A percentile compares a stretch with the other conserved stretches of the same genome.
Evolutionary conservation across 1,140 invertebrate species (phyloP).

Genomic region (Schlechtendalia chinensis): DNA sequence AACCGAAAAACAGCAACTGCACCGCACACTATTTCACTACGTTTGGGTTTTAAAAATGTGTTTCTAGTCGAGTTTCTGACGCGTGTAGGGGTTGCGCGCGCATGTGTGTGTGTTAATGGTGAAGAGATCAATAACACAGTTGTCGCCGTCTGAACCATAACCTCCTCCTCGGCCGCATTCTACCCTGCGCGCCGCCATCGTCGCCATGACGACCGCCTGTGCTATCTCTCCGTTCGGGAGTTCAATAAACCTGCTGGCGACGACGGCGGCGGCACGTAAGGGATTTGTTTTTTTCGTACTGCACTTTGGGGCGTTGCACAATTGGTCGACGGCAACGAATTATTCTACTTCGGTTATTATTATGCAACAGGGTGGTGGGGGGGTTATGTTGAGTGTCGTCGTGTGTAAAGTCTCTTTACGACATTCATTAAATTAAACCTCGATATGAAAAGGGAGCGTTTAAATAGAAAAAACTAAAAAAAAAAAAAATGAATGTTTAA

Average conservation of each 20-base stretch:
- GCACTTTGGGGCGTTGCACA: background rate
- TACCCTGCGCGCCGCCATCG: background rate
- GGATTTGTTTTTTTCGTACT: constrained; percentile 24
- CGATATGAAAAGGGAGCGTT: background rate
- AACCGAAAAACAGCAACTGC: no score
- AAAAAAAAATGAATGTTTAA: no score
- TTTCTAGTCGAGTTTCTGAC: constrained; percentile 24
- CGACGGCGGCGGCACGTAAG: background rate
- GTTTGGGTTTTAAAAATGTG: constrained; percentile 20
- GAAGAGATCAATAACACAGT: constrained; percentile 50
- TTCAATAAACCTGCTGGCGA: constrained; percentile 30
- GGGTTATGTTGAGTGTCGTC: no score
- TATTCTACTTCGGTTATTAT: background rate
- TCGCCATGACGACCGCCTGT: constrained; percentile 37
- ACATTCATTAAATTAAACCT: no score
- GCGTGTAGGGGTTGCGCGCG: background rate
- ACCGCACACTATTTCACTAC: no score
- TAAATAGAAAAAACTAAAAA: background rate
- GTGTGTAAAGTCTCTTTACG: background rate
- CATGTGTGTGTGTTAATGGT: constrained; percentile 37
- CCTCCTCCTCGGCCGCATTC: constrained; percentile 20
- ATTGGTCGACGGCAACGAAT: background rate
- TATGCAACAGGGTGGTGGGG: constrained; percentile 44
- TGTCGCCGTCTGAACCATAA: constrained; percentile 49
- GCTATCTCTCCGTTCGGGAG: constrained; percentile 15